Conservation (phyloP, 2,888 invertebrate species). For the Ichneumon xanthorius region DNA sequence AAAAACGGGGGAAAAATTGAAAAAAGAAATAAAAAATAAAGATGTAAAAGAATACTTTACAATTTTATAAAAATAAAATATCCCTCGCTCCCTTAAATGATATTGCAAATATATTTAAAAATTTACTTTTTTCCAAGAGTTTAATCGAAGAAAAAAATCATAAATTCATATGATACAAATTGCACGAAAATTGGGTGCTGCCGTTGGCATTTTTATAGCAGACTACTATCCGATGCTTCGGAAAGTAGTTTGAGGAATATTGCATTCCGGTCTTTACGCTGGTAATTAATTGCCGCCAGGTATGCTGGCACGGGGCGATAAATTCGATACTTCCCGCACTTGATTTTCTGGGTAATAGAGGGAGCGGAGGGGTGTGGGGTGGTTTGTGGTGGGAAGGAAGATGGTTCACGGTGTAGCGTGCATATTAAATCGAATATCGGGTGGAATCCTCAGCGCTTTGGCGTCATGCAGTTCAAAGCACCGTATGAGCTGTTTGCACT, state of each 20-base stretch:
- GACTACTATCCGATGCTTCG: background rate
- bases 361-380: background rate
- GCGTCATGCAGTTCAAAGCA: constrained; percentile 45
- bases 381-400: background rate
- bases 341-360: background rate
- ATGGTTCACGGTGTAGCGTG: constrained; percentile 16
- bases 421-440: constrained; percentile 49
- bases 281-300: constrained; percentile 10
- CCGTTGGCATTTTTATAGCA: background rate
- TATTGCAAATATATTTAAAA: too few species aligned
- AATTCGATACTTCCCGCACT: constrained; percentile 36
- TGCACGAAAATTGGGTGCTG: too few species aligned
- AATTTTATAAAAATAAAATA: too few species aligned
- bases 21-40: too few species aligned
- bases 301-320: constrained; percentile 10
- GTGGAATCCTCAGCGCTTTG: constrained; percentile 30
- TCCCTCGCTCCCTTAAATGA: too few species aligned
- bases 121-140: too few species aligned
- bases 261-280: constrained; percentile 1
- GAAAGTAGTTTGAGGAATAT: background rate
- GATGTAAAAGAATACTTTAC: too few species aligned
- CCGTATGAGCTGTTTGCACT: constrained; percentile 27
- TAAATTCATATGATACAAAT: too few species aligned
- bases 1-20: too few species aligned
- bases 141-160: too few species aligned